phyloP scores from a whole-genome alignment of 2,888 invertebrate genomes.

The Pristionchus mayeri region DNA sequence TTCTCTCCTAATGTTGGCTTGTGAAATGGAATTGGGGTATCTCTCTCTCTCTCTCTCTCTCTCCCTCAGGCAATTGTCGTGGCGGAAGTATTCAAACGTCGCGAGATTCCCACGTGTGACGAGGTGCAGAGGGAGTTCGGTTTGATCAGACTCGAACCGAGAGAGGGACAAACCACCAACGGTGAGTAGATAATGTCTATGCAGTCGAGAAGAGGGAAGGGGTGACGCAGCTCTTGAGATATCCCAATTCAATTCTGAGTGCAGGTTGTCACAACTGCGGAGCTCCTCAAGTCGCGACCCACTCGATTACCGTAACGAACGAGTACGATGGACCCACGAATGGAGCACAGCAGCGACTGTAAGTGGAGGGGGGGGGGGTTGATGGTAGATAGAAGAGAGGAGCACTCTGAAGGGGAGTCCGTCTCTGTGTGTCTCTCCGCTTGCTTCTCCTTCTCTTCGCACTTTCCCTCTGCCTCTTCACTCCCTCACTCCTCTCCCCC shows the following conservation, averaged over 20 bases:
- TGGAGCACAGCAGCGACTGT: slow-evolving; percentile 50
- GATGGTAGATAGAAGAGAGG: neutral
- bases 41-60: too few relatives aligned
- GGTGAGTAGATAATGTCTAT: slow-evolving; percentile 42
- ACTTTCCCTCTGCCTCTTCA: slow-evolving; percentile 18
- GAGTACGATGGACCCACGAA: slow-evolving; percentile 51
- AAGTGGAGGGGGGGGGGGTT: too few relatives aligned
- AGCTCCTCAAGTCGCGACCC: slow-evolving; percentile 51
- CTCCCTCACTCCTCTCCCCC: too few relatives aligned
- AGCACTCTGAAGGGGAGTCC: neutral
- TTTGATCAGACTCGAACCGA: slow-evolving; percentile 58
- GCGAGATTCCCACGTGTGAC: slow-evolving; percentile 67
- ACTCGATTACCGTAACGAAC: slow-evolving; percentile 53
- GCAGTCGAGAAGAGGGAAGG: too few relatives aligned
- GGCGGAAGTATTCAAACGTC: slow-evolving; percentile 74
- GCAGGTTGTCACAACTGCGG: slow-evolving; percentile 46
- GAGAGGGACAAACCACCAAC: neutral
- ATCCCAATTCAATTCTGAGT: neutral
- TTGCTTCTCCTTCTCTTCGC: slow-evolving; percentile 14
- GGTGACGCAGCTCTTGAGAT: too few relatives aligned
- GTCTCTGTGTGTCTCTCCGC: neutral
- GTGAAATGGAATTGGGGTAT: neutral
- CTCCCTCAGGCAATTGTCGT: slow-evolving; percentile 67
- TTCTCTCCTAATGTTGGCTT: neutral
- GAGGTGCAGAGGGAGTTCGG: slow-evolving; percentile 58